phyloP scores from a whole-genome alignment of 1,140 invertebrate species.

The Planococcus citri region DNA sequence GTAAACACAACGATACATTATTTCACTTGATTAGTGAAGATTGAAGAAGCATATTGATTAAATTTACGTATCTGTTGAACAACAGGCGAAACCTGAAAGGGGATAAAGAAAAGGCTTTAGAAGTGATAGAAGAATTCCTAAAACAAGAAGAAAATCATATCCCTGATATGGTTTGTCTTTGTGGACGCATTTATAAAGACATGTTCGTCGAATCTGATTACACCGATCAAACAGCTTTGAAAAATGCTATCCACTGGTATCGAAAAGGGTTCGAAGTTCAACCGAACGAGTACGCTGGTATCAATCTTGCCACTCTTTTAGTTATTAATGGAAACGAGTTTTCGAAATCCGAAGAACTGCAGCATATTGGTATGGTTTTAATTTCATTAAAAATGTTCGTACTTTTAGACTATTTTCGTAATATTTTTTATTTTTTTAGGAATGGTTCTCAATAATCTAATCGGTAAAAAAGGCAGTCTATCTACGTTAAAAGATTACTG shows the following conservation, averaged over 20 bases:
- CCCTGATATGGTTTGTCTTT: constrained; percentile 95
- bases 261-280: constrained; percentile 92
- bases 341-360: constrained; percentile 75
- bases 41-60: background rate
- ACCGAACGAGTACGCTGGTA: constrained; percentile 97
- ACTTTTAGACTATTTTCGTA: background rate
- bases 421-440: constrained; percentile 38
- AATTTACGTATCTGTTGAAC: constrained; percentile 11
- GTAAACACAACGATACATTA: constrained; percentile 34
- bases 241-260: constrained; percentile 95
- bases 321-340: constrained; percentile 97
- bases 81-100: constrained; percentile 77
- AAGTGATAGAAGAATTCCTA: constrained; percentile 79
- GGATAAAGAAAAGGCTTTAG: constrained; percentile 84
- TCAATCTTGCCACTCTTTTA: constrained; percentile 93
- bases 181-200: constrained; percentile 97
- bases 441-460: constrained; percentile 92
- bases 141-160: constrained; percentile 87
- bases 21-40: background rate
- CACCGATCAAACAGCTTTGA: constrained; percentile 72
- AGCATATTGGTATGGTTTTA: constrained; percentile 54
- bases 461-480: constrained; percentile 94
- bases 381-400: constrained; percentile 25
- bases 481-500: constrained; percentile 91
- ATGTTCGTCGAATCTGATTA: constrained; percentile 94